Base-by-base conservation (phyloP, 2,888 invertebrate genomes). In the Anagyrus pseudococci region DNA sequence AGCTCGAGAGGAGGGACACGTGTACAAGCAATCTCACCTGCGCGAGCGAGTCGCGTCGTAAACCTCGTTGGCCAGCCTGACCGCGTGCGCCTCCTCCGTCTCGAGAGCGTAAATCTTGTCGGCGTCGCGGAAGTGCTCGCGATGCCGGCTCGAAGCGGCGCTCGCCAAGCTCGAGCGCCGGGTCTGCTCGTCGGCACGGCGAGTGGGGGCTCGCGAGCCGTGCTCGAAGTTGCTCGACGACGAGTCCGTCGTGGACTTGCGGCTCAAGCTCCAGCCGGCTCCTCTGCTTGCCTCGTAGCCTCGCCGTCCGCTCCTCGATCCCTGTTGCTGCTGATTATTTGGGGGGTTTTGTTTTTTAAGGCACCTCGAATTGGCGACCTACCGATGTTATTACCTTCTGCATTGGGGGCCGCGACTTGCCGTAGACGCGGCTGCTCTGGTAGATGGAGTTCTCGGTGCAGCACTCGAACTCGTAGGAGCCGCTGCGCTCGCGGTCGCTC, bases 101-200 rank as follows among this genome's bases (percentile, higher is more conserved):
- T 62, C 72, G 15, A 77, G 61, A 53, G 70, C 73, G 25, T 73
- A 75, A 54, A 80, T 80, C 58, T 80, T 78, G 46, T 80, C 78
- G 0, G 66, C 75, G 37, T 80, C 75, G 29, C 72, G 72, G 37
- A 80, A 76, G 49, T 73, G 77, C 1, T 77, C 70, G 17, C 25
- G 19, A 13, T 47, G 26, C 20, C 23, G 13, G 26, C 2, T 15
- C 33, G 22, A 37, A 13, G 29, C 26, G 23, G 33, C 49, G 22
- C 56, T 19, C 2, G 47, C 47, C 15, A n/a, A 23, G 0, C 25
- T n/a, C 25, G 15, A 41, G 6, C 40, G 26, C 43, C 19, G n/a
- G n/a, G n/a, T 19, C 13, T 49, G 41, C 15, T 47, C 53, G n/a
- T 19, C 13, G 40, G 41, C 15, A 41, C 53, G 1, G 17, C 46